Conservation (phyloP, 2,797 vertebrate species). For the Molothrus ater region DNA sequence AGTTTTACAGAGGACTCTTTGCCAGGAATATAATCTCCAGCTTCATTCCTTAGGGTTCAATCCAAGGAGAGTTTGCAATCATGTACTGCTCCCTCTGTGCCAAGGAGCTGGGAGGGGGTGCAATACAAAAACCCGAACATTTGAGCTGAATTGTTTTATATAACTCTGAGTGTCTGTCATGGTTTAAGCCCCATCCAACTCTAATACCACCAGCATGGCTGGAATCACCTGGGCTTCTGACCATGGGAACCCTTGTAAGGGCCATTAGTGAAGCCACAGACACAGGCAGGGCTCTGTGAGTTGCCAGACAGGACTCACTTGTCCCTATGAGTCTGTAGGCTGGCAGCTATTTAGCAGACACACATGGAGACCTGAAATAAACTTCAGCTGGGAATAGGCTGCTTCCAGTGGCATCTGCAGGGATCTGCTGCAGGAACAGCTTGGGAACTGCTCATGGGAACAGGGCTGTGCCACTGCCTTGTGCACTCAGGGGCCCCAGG, state of each 20-base stretch:
- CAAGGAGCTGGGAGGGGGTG: neutral
- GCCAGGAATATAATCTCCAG: neutral
- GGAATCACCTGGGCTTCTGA: neutral
- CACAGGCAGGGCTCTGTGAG: neutral
- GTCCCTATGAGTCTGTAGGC: neutral
- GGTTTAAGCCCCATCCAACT: neutral
- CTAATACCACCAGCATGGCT: neutral
- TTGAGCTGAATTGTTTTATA: neutral
- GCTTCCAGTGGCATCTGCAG: constrained; percentile 26
- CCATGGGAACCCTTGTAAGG: neutral
- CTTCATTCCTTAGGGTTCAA: neutral
- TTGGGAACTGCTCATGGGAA: neutral
- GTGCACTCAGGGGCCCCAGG: neutral
- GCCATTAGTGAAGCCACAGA: neutral
- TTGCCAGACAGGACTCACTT: neutral
- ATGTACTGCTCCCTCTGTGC: neutral
- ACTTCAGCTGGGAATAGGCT: constrained; percentile 27
- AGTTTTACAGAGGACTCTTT: neutral
- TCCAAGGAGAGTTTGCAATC: neutral
- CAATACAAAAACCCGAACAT: neutral
- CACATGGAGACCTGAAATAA: constrained; percentile 14
- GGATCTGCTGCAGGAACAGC: constrained; percentile 19
- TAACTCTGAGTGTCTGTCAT: neutral
- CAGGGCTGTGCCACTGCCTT: fast-evolving
- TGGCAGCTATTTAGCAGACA: constrained; percentile 10